phyloP scores from a whole-genome alignment of 2,888 invertebrate genomes.

The Pyrocoelia pectoralis region DNA sequence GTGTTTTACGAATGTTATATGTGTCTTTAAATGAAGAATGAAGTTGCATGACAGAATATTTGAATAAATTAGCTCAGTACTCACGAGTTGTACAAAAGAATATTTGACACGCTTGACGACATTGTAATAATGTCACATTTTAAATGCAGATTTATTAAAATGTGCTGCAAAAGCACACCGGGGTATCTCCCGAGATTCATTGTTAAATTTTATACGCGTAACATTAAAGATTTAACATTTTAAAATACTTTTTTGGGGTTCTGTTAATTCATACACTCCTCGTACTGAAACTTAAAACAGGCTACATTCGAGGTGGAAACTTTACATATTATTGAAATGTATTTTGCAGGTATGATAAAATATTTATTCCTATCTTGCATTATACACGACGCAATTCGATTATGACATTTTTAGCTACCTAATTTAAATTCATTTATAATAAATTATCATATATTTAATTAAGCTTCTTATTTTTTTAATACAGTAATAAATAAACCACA shows the following conservation, averaged over 20 bases:
- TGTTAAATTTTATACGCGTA: slow-evolving; percentile 23
- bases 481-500: too few relatives aligned
- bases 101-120: slow-evolving; percentile 37
- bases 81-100: slow-evolving; percentile 34
- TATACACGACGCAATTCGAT: background rate
- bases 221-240: slow-evolving; percentile 22
- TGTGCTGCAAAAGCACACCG: slow-evolving; percentile 25
- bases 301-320: background rate
- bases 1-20: slow-evolving; percentile 14
- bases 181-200: slow-evolving; percentile 21
- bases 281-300: background rate
- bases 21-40: slow-evolving; percentile 29
- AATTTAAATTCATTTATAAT: too few relatives aligned
- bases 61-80: slow-evolving; percentile 38
- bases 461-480: too few relatives aligned
- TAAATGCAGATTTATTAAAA: slow-evolving; percentile 43
- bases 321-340: background rate
- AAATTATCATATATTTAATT: too few relatives aligned
- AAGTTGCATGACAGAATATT: slow-evolving; percentile 34
- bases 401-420: too few relatives aligned
- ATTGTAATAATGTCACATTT: slow-evolving; percentile 39
- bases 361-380: background rate
- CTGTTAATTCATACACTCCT: slow-evolving; percentile 4
- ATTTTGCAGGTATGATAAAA: background rate
- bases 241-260: slow-evolving; percentile 11